A percentile compares a stretch with the other conserved stretches of the same genome.
These are phyloP conservation scores for Tetraneura akinire DNA, from an alignment of 1,140 invertebrate genomes.

Conservation along the genomic window DNA sequence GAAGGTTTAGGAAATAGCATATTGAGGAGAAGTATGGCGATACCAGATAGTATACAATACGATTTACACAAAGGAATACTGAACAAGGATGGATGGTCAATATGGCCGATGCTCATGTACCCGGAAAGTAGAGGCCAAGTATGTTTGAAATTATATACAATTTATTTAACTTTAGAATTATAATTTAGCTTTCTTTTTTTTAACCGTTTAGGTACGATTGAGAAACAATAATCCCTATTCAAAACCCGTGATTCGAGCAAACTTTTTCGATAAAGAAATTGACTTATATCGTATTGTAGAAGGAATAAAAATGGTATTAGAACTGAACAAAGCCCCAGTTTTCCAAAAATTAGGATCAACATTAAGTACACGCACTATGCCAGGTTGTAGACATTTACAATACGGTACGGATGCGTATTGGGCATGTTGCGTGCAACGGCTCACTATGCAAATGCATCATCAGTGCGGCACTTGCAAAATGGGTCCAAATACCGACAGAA, in stretches of 20 bases:
- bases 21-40: constrained; percentile 54
- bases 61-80: constrained; percentile 57
- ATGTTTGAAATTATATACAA: neutral
- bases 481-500: constrained; percentile 60
- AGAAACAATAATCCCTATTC: constrained; percentile 64
- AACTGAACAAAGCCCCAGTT: constrained; percentile 56
- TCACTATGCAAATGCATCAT: constrained; percentile 74
- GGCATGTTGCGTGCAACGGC: constrained; percentile 70
- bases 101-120: constrained; percentile 65
- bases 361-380: constrained; percentile 67
- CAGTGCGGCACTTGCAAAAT: constrained; percentile 70
- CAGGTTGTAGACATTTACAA: constrained; percentile 66
- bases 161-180: too few species aligned
- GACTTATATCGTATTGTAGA: constrained; percentile 57
- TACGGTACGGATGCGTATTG: constrained; percentile 74
- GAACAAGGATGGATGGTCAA: constrained; percentile 64
- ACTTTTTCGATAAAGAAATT: constrained; percentile 62
- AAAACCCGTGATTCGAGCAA: constrained; percentile 69
- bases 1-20: constrained; percentile 55
- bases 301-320: constrained; percentile 55
- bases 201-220: constrained; percentile 60
- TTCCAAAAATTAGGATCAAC: constrained; percentile 62
- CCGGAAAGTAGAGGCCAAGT: constrained; percentile 65
- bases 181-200: too few species aligned
- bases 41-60: constrained; percentile 52